These are phyloP conservation scores for Andrena hattorfiana DNA, from an alignment of 2,888 invertebrate genomes.

Conservation along the genomic window DNA sequence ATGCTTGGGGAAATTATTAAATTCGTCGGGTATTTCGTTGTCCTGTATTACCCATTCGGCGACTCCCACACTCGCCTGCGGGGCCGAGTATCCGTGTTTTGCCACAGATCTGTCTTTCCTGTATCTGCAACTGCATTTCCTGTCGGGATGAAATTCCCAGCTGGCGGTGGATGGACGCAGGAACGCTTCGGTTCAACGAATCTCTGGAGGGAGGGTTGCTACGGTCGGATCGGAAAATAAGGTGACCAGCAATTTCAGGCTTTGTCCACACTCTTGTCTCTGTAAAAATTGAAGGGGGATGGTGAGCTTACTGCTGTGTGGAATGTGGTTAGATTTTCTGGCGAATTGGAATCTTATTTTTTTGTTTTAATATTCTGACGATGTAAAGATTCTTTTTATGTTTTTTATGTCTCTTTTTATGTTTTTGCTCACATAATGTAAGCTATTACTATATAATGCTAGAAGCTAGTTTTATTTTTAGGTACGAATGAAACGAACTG, in stretches of 20 bases:
- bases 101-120: constrained; percentile 27
- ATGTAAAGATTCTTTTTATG: too few species aligned
- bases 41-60: constrained; percentile 9
- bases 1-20: constrained; percentile 63
- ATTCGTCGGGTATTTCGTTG: constrained; percentile 57
- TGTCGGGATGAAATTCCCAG: constrained; percentile 32
- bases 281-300: background rate
- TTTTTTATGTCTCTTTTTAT: too few species aligned
- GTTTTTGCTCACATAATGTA: too few species aligned
- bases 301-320: background rate
- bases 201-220: background rate
- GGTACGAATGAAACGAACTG: too few species aligned
- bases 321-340: background rate
- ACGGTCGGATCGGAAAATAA: constrained; percentile 43
- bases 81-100: constrained; percentile 20
- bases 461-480: too few species aligned
- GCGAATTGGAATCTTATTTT: too few species aligned
- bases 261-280: constrained; percentile 28
- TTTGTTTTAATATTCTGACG: too few species aligned
- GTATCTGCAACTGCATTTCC: constrained; percentile 36
- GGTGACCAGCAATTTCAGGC: constrained; percentile 12
- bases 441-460: too few species aligned
- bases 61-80: background rate
- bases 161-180: constrained; percentile 9
- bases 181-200: constrained; percentile 13